Evolutionary conservation across 2,113 vertebrate species (phyloP).

Genomic region (Oncorhynchus keta): DNA sequence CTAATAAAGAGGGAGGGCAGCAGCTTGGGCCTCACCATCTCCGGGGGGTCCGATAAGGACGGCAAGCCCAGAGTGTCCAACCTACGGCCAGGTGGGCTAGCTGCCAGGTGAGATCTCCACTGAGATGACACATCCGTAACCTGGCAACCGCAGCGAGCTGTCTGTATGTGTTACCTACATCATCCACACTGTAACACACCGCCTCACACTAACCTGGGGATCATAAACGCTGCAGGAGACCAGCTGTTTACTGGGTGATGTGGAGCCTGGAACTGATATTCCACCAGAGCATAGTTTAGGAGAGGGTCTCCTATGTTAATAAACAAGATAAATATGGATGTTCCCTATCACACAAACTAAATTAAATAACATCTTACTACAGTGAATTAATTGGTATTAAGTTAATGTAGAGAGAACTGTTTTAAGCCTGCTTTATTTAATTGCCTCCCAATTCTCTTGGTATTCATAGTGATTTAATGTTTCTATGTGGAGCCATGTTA

Average conservation of each 20-base stretch:
- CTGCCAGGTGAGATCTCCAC: slow-evolving; percentile 86
- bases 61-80: slow-evolving; percentile 95
- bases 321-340: neutral
- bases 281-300: neutral
- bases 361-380: neutral
- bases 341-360: neutral
- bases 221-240: slow-evolving; percentile 37
- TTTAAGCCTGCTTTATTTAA: neutral
- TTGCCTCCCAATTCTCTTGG: neutral
- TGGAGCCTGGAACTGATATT: slow-evolving; percentile 2
- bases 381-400: neutral
- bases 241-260: slow-evolving; percentile 20
- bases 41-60: slow-evolving; percentile 96
- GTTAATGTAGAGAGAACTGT: neutral
- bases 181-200: slow-evolving; percentile 15
- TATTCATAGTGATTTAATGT: slow-evolving; percentile 5
- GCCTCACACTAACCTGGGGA: slow-evolving; percentile 29
- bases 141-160: slow-evolving; percentile 42
- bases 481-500: neutral
- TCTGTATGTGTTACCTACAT: slow-evolving; percentile 35
- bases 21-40: slow-evolving; percentile 94
- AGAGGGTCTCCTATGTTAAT: neutral
- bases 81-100: slow-evolving; percentile 90
- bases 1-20: slow-evolving; percentile 95
- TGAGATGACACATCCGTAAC: slow-evolving; percentile 53